These are phyloP conservation scores for Microctonus brassicae DNA, from an alignment of 2,888 invertebrate genomes.

Conservation along the genomic window DNA sequence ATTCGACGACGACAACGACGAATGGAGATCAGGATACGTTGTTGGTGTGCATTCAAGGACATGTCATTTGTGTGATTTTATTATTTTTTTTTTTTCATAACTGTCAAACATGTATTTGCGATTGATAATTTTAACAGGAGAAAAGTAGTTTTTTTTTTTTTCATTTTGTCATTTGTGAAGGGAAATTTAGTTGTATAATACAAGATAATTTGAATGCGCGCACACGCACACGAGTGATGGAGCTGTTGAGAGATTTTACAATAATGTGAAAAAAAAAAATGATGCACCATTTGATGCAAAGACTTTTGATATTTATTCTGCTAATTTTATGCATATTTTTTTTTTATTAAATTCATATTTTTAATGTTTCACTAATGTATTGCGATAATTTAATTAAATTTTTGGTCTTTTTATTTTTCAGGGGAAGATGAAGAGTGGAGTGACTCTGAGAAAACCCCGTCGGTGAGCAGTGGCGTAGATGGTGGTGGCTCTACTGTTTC, in stretches of 20 bases:
- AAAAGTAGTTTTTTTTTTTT: too few species aligned
- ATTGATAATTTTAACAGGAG: too few species aligned
- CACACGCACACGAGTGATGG: neutral
- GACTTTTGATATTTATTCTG: too few species aligned
- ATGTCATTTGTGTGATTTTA: constrained; percentile 12
- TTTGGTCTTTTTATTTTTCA: constrained; percentile 43
- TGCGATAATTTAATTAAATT: too few species aligned
- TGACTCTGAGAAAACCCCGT: constrained; percentile 67
- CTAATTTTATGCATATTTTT: too few species aligned
- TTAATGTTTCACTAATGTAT: too few species aligned
- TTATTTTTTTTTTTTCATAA: neutral
- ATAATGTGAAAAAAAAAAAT: too few species aligned
- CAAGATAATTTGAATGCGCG: neutral
- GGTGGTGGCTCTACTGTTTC: constrained; percentile 65
- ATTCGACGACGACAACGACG: constrained; percentile 50
- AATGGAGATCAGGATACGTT: constrained; percentile 10
- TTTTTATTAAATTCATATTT: too few species aligned
- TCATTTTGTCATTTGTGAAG: neutral
- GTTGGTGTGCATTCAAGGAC: neutral
- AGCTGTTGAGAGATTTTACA: too few species aligned
- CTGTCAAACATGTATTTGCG: neutral
- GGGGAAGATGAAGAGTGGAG: constrained; percentile 70
- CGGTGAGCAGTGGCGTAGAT: constrained; percentile 67
- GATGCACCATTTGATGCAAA: too few species aligned
- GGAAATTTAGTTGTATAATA: too few species aligned